Conservation (phyloP, 2,888 invertebrate species). For the Netelia virgata region DNA sequence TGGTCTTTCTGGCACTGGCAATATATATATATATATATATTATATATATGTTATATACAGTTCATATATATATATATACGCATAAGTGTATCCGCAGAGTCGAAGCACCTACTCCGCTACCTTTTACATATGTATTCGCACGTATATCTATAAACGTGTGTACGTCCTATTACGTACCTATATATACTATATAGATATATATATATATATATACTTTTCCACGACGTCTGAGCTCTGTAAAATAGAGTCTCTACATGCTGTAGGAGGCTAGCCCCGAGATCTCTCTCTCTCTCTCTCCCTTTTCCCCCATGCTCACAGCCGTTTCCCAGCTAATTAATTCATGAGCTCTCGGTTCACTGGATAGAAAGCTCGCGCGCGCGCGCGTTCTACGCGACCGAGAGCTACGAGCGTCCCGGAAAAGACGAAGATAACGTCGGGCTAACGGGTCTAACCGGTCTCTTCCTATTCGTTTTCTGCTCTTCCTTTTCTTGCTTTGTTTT, state of each 20-base stretch:
- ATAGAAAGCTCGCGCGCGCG: conserved; percentile 49
- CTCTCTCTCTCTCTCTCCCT: conserved; percentile 18
- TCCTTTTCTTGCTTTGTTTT: conserved; percentile 6
- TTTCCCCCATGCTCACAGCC: conserved; percentile 58
- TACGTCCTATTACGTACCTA: background rate
- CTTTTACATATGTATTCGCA: conserved; percentile 4
- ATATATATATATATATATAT: conserved; percentile 31
- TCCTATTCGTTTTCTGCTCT: conserved; percentile 14
- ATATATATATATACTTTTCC: conserved; percentile 6
- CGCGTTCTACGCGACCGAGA: background rate
- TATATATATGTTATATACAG: conserved; percentile 29
- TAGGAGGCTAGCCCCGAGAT: conserved; percentile 43
- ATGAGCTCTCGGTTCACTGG: conserved; percentile 74
- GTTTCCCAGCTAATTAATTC: conserved; percentile 79
- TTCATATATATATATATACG: conserved; percentile 25
- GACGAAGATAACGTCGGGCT: conserved; percentile 35
- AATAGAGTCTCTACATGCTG: conserved; percentile 50
- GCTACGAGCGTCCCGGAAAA: conserved; percentile 31
- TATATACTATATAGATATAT: too few species aligned
- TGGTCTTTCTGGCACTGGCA: conserved; percentile 12
- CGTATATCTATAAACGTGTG: background rate
- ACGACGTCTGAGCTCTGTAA: conserved; percentile 38
- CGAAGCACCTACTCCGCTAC: conserved; percentile 24
- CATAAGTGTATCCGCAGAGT: conserved; percentile 42
- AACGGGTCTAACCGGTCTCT: conserved; percentile 54